Percentiles rank a stretch among this genome's conserved stretches.
Evolutionary conservation across 2,888 invertebrate genomes (phyloP).

Genomic region (Drosophila fungiperda): DNA sequence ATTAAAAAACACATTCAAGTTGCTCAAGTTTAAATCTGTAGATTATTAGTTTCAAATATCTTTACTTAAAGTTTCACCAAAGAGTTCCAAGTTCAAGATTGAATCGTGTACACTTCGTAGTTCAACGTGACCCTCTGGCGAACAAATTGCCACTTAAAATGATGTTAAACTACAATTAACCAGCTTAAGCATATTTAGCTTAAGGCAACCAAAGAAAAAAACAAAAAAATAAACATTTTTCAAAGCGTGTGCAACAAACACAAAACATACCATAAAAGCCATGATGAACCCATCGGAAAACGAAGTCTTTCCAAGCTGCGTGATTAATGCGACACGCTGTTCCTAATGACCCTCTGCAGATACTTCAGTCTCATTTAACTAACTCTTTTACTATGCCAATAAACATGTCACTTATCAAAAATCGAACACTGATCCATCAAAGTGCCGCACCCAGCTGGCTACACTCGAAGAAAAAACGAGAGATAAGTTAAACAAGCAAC

Average conservation of each 20-base stretch:
- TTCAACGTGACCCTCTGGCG: constrained; percentile 30
- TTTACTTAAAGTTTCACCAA: constrained; percentile 16
- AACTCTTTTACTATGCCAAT: constrained; percentile 52
- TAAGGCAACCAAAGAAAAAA: constrained; percentile 19
- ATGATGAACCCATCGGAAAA: constrained; percentile 49
- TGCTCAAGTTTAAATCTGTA: constrained; percentile 11
- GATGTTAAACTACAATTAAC: constrained; percentile 59
- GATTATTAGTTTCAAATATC: constrained; percentile 25
- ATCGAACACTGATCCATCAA: constrained; percentile 59
- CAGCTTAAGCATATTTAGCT: constrained; percentile 44
- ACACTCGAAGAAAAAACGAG: constrained; percentile 40
- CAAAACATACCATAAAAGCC: constrained; percentile 25
- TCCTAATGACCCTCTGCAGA: constrained; percentile 51
- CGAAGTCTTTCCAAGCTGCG: constrained; percentile 46
- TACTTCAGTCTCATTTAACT: constrained; percentile 15
- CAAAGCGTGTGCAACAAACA: constrained; percentile 1
- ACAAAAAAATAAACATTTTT: constrained; percentile 3
- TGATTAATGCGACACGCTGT: constrained; percentile 60
- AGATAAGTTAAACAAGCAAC: background rate
- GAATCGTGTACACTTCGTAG: constrained; percentile 46
- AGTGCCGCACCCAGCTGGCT: constrained; percentile 41
- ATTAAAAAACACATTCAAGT: background rate
- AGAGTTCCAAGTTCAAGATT: constrained; percentile 31
- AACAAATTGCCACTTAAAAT: constrained; percentile 50
- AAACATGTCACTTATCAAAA: constrained; percentile 50